Evolutionary conservation across 2,888 invertebrate genomes (phyloP).

Genomic region (Pemphredon lugubris): DNA sequence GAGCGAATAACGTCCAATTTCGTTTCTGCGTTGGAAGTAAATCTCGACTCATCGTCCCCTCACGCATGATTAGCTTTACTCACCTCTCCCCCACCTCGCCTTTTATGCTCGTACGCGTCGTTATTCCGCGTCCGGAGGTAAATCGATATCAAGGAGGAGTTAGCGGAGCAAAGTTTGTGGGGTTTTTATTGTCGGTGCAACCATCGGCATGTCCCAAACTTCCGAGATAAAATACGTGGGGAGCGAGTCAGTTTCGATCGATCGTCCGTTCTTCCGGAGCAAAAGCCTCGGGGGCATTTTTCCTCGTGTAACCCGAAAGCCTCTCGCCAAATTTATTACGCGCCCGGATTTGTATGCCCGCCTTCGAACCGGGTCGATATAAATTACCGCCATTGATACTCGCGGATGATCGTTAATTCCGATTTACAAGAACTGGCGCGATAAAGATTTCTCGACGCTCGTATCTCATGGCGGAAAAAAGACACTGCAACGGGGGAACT

Average conservation of each 20-base stretch:
- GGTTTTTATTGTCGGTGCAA: slow-evolving; percentile 47
- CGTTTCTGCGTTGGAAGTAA: no score
- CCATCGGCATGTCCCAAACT: slow-evolving; percentile 30
- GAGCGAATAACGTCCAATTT: no score
- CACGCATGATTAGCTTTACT: no score
- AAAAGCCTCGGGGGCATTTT: neutral
- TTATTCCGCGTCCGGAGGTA: slow-evolving; percentile 1
- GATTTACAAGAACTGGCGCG: no score
- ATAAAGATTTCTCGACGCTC: no score
- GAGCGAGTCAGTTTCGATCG: slow-evolving; percentile 10
- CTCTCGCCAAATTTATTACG: neutral
- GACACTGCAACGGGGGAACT: no score
- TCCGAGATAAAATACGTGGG: slow-evolving; percentile 29
- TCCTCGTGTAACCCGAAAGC: neutral
- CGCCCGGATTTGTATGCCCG: neutral
- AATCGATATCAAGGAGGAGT: slow-evolving; percentile 52
- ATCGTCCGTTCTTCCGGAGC: neutral
- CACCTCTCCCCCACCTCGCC: no score
- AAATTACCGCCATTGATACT: neutral
- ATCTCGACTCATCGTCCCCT: no score
- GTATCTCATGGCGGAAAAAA: no score
- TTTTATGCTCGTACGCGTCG: slow-evolving; percentile 8
- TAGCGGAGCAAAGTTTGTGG: slow-evolving; percentile 42
- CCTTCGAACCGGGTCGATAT: neutral
- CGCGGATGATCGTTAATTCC: neutral